Evolutionary conservation across 2,113 vertebrate genomes (phyloP).

Genomic region (Nymphicus hollandicus): DNA sequence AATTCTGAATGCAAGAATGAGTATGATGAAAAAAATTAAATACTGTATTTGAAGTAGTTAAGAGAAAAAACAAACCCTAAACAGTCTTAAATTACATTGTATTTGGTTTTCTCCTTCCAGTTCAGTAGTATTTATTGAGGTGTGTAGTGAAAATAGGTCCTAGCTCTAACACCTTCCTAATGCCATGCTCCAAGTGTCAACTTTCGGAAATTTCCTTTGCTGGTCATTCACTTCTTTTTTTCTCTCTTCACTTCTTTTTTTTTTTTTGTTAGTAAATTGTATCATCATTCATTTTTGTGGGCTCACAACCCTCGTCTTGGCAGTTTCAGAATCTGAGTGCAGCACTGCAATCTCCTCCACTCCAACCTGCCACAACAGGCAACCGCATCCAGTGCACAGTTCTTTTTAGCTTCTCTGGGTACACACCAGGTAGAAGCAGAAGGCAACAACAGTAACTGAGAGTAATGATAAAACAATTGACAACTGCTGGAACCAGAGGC

Average conservation of each 20-base stretch:
- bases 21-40: not conserved
- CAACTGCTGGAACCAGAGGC: slow-evolving; percentile 90
- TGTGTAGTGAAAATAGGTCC: not conserved
- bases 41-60: slow-evolving; percentile 1
- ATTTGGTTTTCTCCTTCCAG: not conserved
- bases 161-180: not conserved
- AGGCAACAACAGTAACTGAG: slow-evolving; percentile 78
- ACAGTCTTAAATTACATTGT: not conserved
- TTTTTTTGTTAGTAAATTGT: not conserved
- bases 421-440: slow-evolving; percentile 70
- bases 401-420: slow-evolving; percentile 46
- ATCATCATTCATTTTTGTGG: not conserved
- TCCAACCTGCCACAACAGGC: not conserved
- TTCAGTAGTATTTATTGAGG: slow-evolving; percentile 2
- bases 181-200: not conserved
- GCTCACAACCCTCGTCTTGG: slow-evolving; percentile 12
- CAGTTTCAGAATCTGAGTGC: not conserved
- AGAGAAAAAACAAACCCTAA: slow-evolving; percentile 14
- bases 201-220: not conserved
- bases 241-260: not conserved
- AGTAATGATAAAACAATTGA: slow-evolving; percentile 79
- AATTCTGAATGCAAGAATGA: slow-evolving; percentile 10
- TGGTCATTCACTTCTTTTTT: not conserved
- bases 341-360: not conserved
- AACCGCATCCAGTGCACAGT: not conserved